Evolutionary conservation across 2,113 vertebrate species (phyloP).

Genomic region (Seriola quinqueradiata): DNA sequence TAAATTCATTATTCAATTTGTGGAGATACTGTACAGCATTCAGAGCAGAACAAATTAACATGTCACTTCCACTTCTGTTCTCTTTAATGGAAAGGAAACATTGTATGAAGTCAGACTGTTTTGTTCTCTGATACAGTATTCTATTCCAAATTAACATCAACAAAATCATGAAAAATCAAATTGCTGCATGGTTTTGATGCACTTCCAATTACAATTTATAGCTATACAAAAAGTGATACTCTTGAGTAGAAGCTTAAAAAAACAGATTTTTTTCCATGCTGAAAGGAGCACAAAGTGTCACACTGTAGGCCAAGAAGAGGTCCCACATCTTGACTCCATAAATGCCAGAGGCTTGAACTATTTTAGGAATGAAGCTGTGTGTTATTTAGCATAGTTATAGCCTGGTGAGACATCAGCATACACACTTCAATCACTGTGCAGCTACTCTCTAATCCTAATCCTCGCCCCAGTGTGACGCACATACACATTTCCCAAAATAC

Average conservation of each 20-base stretch:
- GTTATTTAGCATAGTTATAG: slow-evolving; percentile 33
- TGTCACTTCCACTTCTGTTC: slow-evolving; percentile 27
- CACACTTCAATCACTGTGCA: slow-evolving; percentile 55
- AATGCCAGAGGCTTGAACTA: slow-evolving; percentile 32
- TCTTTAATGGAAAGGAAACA: slow-evolving; percentile 23
- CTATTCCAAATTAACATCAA: not conserved
- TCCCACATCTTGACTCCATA: slow-evolving; percentile 28
- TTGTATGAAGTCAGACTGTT: slow-evolving; percentile 27
- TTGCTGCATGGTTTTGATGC: not conserved
- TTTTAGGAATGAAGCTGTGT: slow-evolving; percentile 38
- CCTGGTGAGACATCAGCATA: slow-evolving; percentile 43
- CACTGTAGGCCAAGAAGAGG: slow-evolving; percentile 28
- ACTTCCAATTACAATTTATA: not conserved
- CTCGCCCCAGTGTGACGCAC: slow-evolving; percentile 11
- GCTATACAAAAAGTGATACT: not conserved
- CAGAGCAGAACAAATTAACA: slow-evolving; percentile 31
- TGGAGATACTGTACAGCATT: not conserved
- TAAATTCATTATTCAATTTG: not conserved
- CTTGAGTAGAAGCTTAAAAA: not conserved
- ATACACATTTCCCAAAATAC: slow-evolving; percentile 44
- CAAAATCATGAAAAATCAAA: slow-evolving; percentile 15
- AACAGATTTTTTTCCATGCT: not conserved
- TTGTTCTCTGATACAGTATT: not conserved
- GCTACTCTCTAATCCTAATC: slow-evolving; percentile 54
- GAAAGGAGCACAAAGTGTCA: slow-evolving; percentile 7